Percentiles rank a stretch among this genome's conserved stretches.
These are phyloP conservation scores for Nothocercus nigrocapillus DNA, from an alignment of 2,113 vertebrate species.

Conservation along the genomic window DNA sequence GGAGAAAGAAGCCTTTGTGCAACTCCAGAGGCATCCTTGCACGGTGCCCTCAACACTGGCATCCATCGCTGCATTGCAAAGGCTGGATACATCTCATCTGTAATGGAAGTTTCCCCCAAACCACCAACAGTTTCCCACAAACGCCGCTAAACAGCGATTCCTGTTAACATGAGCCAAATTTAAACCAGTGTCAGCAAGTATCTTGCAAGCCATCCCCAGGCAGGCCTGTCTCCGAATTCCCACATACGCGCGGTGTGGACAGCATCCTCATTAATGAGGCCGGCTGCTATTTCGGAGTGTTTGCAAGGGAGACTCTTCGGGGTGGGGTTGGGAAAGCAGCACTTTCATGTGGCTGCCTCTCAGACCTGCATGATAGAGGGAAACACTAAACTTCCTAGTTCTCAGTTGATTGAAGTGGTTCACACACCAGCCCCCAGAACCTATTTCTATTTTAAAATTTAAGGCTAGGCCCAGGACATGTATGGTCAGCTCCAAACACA, in stretches of 20 bases:
- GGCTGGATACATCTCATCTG: background rate
- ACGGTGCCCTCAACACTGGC: background rate
- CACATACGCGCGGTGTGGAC: background rate
- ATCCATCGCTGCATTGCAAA: background rate
- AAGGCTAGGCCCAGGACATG: conserved; percentile 19
- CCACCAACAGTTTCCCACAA: background rate
- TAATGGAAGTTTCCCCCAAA: background rate
- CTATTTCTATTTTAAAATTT: conserved; percentile 40
- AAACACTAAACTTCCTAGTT: background rate
- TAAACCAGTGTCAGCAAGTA: background rate
- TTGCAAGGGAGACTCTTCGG: background rate
- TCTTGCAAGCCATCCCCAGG: background rate
- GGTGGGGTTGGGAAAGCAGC: background rate
- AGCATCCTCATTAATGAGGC: background rate
- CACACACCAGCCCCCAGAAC: background rate
- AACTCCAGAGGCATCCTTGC: background rate
- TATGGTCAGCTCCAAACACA: conserved; percentile 35
- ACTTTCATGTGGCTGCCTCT: background rate
- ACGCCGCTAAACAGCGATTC: background rate
- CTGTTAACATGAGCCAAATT: background rate
- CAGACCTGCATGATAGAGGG: conserved; percentile 9
- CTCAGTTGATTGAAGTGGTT: background rate
- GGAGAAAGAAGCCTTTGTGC: background rate
- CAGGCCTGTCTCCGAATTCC: fast-evolving
- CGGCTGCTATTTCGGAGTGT: background rate